These are phyloP conservation scores for Calyptommatus sinebrachiatus DNA, from an alignment of 2,113 vertebrate genomes.

Conservation along the genomic window DNA sequence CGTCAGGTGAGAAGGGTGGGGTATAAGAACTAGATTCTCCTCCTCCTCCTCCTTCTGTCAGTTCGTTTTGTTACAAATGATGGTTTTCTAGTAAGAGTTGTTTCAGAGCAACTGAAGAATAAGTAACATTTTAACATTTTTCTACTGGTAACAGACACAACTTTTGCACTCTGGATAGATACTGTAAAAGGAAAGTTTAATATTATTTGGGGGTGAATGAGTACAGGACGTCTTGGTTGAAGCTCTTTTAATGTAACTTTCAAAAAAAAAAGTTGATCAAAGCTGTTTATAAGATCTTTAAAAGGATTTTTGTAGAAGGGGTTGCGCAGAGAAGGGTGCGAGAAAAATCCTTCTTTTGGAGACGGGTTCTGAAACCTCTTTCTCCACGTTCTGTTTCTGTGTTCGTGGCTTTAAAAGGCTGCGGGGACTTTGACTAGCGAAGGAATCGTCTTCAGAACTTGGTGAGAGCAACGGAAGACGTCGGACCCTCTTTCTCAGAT, in stretches of 20 bases:
- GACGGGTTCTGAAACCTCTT: neutral
- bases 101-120: conserved; percentile 75
- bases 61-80: conserved; percentile 53
- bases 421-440: neutral
- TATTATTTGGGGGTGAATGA: conserved; percentile 57
- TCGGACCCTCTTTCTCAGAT: neutral
- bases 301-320: neutral
- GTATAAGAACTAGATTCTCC: too few relatives aligned
- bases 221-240: conserved; percentile 56
- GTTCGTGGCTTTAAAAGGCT: neutral
- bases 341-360: conserved; percentile 45
- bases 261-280: conserved; percentile 20
- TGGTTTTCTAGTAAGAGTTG: conserved; percentile 63
- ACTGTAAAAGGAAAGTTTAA: conserved; percentile 42
- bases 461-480: neutral
- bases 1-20: too few relatives aligned
- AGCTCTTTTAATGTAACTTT: conserved; percentile 37
- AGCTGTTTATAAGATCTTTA: conserved; percentile 24
- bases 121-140: conserved; percentile 74
- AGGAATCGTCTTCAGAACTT: neutral
- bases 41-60: conserved; percentile 37
- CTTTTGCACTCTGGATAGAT: conserved; percentile 56
- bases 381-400: neutral
- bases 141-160: conserved; percentile 48
- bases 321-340: neutral